Evolutionary conservation across 2,797 vertebrate species (phyloP).

Genomic region (Carcharodon carcharias): DNA sequence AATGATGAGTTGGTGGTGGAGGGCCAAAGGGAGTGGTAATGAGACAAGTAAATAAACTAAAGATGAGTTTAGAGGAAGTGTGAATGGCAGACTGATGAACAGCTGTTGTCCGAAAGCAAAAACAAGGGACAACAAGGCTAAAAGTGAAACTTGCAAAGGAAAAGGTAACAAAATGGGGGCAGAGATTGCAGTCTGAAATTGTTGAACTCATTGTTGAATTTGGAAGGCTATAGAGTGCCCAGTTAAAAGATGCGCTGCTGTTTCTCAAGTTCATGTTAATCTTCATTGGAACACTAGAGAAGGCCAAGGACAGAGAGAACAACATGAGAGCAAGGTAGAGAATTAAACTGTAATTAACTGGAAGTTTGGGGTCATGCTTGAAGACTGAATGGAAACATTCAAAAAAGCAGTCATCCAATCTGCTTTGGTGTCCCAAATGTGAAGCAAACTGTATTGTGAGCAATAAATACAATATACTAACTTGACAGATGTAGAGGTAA

Average conservation of each 20-base stretch:
- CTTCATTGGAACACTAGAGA: background rate
- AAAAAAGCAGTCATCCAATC: background rate
- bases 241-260: background rate
- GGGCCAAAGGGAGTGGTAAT: background rate
- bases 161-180: background rate
- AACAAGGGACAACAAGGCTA: background rate
- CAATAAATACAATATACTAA: background rate
- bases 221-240: background rate
- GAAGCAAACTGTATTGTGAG: background rate
- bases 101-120: background rate
- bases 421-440: background rate
- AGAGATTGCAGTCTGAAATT: background rate
- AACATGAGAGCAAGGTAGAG: background rate
- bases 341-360: background rate
- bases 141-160: background rate
- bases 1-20: background rate
- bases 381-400: background rate
- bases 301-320: background rate
- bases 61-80: background rate
- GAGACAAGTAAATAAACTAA: background rate
- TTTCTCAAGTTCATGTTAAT: background rate
- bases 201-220: background rate
- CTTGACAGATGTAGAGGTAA: background rate
- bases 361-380: background rate
- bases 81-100: background rate